phyloP scores from a whole-genome alignment of 2,113 vertebrate genomes.

The Ochotona curzoniae region DNA sequence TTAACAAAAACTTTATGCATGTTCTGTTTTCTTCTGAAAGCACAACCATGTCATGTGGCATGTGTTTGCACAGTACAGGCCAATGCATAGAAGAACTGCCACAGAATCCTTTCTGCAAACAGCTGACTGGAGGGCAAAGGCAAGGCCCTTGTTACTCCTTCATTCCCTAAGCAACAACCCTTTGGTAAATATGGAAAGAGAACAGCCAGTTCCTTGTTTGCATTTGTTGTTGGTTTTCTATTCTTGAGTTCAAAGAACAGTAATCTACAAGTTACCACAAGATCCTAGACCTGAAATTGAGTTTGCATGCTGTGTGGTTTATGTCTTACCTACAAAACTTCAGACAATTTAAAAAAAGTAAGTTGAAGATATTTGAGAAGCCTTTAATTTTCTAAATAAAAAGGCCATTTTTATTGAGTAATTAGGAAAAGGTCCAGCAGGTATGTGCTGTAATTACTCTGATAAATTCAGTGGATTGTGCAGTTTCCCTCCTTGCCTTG shows the following conservation, averaged over 20 bases:
- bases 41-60: not conserved
- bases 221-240: slow-evolving; percentile 58
- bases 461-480: not conserved
- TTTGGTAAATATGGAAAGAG: slow-evolving; percentile 63
- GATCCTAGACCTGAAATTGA: slow-evolving; percentile 26
- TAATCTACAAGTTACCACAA: slow-evolving; percentile 31
- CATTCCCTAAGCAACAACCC: slow-evolving; percentile 68
- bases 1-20: not conserved
- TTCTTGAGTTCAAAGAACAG: slow-evolving; percentile 66
- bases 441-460: not conserved
- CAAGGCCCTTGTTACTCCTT: slow-evolving; percentile 41
- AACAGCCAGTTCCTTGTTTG: slow-evolving; percentile 77
- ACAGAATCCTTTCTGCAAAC: slow-evolving; percentile 50
- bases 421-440: not conserved
- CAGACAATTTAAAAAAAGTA: slow-evolving; percentile 36
- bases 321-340: not conserved
- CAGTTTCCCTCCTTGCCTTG: not conserved
- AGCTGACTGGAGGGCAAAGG: not conserved
- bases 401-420: too few species aligned
- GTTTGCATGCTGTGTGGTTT: not conserved
- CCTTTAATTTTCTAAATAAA: not conserved
- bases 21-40: not conserved
- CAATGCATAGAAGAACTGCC: not conserved
- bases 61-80: slow-evolving; percentile 27
- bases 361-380: slow-evolving; percentile 2